phyloP scores from a whole-genome alignment of 35 echinoderm and acorn worm genomes.

The Anneissia japonica region DNA sequence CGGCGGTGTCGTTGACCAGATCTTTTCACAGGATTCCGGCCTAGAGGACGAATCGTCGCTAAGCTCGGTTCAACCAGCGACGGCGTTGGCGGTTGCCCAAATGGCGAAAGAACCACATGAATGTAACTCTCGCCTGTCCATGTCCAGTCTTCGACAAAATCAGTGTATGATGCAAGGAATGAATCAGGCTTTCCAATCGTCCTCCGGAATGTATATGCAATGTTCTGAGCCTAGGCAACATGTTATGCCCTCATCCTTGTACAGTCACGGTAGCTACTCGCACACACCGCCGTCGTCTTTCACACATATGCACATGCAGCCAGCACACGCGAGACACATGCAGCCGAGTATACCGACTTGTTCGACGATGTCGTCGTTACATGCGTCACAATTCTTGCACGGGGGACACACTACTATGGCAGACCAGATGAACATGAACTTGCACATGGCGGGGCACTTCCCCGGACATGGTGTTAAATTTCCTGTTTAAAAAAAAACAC shows the following conservation, averaged over 20 bases:
- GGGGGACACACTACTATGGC: conserved; percentile 3
- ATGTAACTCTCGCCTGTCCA: not conserved
- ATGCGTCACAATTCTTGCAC: not conserved
- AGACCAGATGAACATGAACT: conserved; percentile 6
- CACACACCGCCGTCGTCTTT: not conserved
- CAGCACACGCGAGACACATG: not conserved
- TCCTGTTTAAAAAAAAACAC: conserved; percentile 1
- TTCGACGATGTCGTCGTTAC: not conserved
- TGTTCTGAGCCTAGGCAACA: not conserved
- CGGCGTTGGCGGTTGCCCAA: conserved; percentile 90
- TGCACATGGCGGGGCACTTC: conserved; percentile 16
- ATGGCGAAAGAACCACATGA: conserved; percentile 71
- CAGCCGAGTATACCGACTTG: conserved; percentile 14
- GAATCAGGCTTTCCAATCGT: not conserved
- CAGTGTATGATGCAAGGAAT: not conserved
- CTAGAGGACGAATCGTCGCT: conserved; percentile 52
- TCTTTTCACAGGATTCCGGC: conserved; percentile 65
- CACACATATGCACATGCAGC: not conserved
- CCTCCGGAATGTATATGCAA: not conserved
- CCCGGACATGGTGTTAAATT: conserved; percentile 9
- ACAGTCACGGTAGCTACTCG: not conserved
- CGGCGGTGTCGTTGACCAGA: conserved; percentile 64
- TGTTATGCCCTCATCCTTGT: not conserved
- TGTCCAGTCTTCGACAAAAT: not conserved
- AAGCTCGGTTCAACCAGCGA: conserved; percentile 71